Base-by-base conservation (phyloP, 2,797 vertebrate species). In the Tragopan temminckii region DNA sequence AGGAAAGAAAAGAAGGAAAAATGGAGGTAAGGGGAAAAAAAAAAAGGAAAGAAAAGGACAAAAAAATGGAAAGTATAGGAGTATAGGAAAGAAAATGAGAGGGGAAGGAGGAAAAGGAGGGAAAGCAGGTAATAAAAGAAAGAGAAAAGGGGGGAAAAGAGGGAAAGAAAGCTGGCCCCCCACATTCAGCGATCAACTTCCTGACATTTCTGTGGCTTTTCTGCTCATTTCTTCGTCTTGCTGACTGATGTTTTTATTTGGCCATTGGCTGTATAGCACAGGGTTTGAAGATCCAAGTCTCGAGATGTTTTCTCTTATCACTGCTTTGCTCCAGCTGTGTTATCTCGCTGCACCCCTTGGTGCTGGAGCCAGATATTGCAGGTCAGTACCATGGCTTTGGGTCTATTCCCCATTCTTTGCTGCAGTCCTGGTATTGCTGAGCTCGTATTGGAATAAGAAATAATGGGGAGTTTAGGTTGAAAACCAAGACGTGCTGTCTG, bases 401-500 rank as follows among this genome's bases (percentile, higher is more conserved):
- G 16, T 11, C 72, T 62, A 31, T 43, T 3, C 0, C 48, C 38
- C 3, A 2, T 7, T 38, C n/a, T 36, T 58, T 70, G 62, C 29
- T 33, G 2, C 1, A 10, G 42, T 11, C 72, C 72, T 2, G 1
- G 18, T 61, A 7, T 3, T 87, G 1, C 91, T 0, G 17, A 76
- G 85, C 90, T 27, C 1, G 23, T 74, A 2, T 27, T 75, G 14
- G 64, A 66, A 19, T 17, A 25, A 77, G 75, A 83, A 89, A 79
- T 52, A 33, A 82, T 59, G 62, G 69, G 59, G 59, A 75, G 90
- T 85, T 62, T 50, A 42, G 79, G 68, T 1, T 75, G 63, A 29
- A 89, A 83, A 93, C 89, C 35, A 95, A 76, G 96, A 93, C 94
- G 6, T 33, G 5, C 93, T 95, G 94, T 97, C 94, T 97, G 95